phyloP scores from a whole-genome alignment of 1,140 invertebrate species.

The Globodera ellingtonae region DNA sequence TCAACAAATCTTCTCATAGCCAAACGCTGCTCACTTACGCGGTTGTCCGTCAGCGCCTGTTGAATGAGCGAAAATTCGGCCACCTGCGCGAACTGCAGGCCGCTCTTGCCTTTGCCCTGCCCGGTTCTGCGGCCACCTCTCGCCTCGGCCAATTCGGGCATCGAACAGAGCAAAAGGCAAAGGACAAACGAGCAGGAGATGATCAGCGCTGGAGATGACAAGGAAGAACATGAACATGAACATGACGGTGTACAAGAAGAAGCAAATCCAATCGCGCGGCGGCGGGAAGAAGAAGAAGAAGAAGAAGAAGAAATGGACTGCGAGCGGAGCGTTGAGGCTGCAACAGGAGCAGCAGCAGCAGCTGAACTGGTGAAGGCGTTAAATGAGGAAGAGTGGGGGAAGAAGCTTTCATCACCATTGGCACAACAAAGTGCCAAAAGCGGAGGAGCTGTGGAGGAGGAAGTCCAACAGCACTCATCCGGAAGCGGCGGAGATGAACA shows the following conservation, averaged over 20 bases:
- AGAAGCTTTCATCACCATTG: background rate
- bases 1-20: background rate
- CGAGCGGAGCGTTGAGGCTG: background rate
- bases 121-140: conserved; percentile 62
- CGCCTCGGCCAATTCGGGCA: conserved; percentile 34
- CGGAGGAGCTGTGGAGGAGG: background rate
- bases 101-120: conserved; percentile 64
- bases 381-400: background rate
- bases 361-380: background rate
- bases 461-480: background rate
- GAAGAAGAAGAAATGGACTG: background rate
- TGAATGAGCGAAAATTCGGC: conserved; percentile 65
- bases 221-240: background rate
- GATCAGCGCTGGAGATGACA: background rate
- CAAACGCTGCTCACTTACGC: conserved; percentile 47
- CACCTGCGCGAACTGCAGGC: conserved; percentile 64
- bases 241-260: conserved; percentile 7
- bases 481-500: background rate
- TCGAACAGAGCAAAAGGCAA: background rate
- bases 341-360: background rate
- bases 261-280: background rate
- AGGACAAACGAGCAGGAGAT: background rate
- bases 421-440: background rate
- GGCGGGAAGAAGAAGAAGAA: background rate
- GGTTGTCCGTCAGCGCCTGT: conserved; percentile 56